Percentiles rank a stretch among this genome's conserved stretches.
Conservation (phyloP, 1,140 invertebrate genomes). For the Lordiphosa stackelbergi region DNA sequence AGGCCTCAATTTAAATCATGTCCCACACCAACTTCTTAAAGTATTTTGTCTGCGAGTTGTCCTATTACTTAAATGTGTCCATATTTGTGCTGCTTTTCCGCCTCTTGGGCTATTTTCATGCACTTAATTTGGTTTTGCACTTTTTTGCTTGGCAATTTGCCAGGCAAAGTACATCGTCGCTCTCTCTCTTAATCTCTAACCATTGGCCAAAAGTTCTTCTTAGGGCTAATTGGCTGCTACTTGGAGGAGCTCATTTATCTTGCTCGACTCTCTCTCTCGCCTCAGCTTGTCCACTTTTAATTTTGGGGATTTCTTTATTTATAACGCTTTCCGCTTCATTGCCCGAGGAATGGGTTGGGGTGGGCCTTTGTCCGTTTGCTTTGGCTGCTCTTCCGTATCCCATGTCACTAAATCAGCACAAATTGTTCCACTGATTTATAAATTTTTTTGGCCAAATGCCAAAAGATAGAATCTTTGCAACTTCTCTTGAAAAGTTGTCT, state of each 20-base stretch:
- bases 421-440: conserved; percentile 72
- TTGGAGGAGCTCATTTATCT: conserved; percentile 56
- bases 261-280: conserved; percentile 12
- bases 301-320: conserved; percentile 60
- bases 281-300: conserved; percentile 49
- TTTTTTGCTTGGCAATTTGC: conserved; percentile 48
- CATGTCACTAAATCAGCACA: conserved; percentile 74
- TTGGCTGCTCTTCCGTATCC: conserved; percentile 48
- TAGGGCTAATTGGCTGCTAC: conserved; percentile 49
- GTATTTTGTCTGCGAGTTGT: no score
- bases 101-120: conserved; percentile 6
- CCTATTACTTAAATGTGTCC: not conserved
- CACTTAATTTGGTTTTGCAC: conserved; percentile 46
- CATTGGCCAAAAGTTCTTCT: not conserved
- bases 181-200: conserved; percentile 3
- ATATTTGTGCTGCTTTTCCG: not conserved
- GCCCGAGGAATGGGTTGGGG: conserved; percentile 17
- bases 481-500: conserved; percentile 1
- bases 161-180: conserved; percentile 37
- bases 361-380: not conserved
- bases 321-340: conserved; percentile 69
- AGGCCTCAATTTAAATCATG: no score
- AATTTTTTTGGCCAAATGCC: conserved; percentile 64
- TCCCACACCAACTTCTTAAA: no score
- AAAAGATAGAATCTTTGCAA: conserved; percentile 53